These are phyloP conservation scores for Bovichtus variegatus DNA, from an alignment of 2,797 vertebrate genomes.

Conservation along the genomic window DNA sequence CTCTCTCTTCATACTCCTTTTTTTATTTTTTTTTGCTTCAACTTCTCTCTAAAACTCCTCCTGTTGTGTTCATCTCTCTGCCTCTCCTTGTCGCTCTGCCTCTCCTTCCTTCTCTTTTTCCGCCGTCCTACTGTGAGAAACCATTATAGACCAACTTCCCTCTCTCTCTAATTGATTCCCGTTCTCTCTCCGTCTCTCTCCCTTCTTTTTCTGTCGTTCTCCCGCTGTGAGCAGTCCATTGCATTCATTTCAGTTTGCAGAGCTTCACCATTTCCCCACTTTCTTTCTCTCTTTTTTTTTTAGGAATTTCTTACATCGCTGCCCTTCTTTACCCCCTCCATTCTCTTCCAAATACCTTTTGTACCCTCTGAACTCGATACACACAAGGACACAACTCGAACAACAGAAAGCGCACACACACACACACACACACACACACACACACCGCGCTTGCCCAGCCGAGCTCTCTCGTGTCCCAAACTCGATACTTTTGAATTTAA, in stretches of 20 bases:
- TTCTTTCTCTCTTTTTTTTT: constrained; percentile 33
- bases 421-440: constrained; percentile 17
- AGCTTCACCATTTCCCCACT: constrained; percentile 62
- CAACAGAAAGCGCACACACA: constrained; percentile 15
- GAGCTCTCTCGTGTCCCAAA: constrained; percentile 22
- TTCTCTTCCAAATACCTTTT: constrained; percentile 67
- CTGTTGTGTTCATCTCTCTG: constrained; percentile 77
- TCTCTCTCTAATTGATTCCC: constrained; percentile 85
- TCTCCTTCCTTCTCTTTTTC: constrained; percentile 49
- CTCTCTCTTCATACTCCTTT: constrained; percentile 49
- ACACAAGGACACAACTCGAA: constrained; percentile 53
- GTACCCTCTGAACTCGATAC: constrained; percentile 66
- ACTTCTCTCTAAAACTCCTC: constrained; percentile 79
- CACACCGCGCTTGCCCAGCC: constrained; percentile 31
- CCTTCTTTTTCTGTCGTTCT: constrained; percentile 54
- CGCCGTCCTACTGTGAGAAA: constrained; percentile 81
- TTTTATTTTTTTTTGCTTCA: constrained; percentile 39
- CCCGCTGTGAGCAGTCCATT: constrained; percentile 81
- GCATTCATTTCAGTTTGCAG: constrained; percentile 81
- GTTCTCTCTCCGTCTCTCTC: constrained; percentile 59
- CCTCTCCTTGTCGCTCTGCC: constrained; percentile 56
- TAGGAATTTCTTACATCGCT: constrained; percentile 51
- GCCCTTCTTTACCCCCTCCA: constrained; percentile 58
- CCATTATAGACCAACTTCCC: constrained; percentile 81
- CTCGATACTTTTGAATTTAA: constrained; percentile 23